Evolutionary conservation across 2,888 invertebrate species (phyloP).

Genomic region (Nomada flava): DNA sequence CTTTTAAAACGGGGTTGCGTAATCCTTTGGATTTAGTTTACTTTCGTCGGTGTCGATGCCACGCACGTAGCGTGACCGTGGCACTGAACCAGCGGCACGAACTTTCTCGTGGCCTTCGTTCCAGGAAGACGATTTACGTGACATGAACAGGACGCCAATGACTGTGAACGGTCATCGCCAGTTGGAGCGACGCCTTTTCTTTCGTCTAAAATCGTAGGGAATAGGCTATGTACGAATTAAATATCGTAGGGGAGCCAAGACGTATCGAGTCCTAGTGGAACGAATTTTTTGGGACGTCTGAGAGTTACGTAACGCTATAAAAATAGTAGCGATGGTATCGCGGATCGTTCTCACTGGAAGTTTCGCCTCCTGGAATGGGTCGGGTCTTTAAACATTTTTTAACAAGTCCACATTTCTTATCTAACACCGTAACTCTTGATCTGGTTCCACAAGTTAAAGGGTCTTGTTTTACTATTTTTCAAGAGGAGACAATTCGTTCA

Average conservation of each 20-base stretch:
- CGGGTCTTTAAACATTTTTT: not conserved
- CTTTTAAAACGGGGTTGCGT: slow-evolving; percentile 78
- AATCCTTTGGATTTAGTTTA: slow-evolving; percentile 80
- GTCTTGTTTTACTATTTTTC: too few species aligned
- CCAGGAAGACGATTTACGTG: slow-evolving; percentile 73
- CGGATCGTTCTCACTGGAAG: slow-evolving; percentile 6
- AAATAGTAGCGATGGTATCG: slow-evolving; percentile 27
- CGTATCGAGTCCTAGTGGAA: not conserved
- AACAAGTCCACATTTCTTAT: not conserved
- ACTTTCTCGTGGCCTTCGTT: slow-evolving; percentile 80
- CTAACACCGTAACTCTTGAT: not conserved
- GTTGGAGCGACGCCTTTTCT: slow-evolving; percentile 40
- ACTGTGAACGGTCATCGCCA: slow-evolving; percentile 64
- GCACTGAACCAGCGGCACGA: slow-evolving; percentile 81
- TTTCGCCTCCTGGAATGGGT: not conserved
- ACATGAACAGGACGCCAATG: slow-evolving; percentile 69
- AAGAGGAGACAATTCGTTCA: too few species aligned
- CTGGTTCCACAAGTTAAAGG: too few species aligned
- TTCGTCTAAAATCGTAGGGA: slow-evolving; percentile 22
- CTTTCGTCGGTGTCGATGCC: slow-evolving; percentile 79
- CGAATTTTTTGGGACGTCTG: slow-evolving; percentile 31
- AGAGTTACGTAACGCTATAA: slow-evolving; percentile 33
- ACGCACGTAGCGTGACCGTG: slow-evolving; percentile 81
- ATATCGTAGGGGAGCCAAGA: not conserved
- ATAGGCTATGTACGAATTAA: slow-evolving; percentile 10